Evolutionary conservation across 2,888 invertebrate genomes (phyloP).

Genomic region (Synanthedon myopaeformis): DNA sequence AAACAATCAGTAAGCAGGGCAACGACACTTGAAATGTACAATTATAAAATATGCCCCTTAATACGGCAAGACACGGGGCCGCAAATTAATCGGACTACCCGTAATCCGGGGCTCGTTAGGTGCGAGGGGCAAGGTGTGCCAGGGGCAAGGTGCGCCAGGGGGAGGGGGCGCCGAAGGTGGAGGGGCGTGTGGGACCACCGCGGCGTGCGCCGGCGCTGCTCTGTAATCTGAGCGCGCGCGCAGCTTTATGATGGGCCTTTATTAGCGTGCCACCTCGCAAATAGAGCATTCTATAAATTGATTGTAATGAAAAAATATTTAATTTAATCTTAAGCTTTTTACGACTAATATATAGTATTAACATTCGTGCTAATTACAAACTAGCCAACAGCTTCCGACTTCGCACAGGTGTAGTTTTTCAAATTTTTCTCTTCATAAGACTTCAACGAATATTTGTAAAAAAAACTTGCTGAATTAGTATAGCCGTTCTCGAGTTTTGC

Average conservation of each 20-base stretch:
- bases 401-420: too few relatives aligned
- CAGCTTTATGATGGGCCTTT: conserved; percentile 18
- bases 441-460: too few relatives aligned
- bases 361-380: too few relatives aligned
- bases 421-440: too few relatives aligned
- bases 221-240: conserved; percentile 55
- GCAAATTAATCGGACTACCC: conserved; percentile 23
- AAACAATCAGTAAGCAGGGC: background rate
- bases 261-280: conserved; percentile 4
- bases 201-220: conserved; percentile 39
- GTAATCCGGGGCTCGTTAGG: conserved; percentile 23
- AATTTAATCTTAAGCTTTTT: background rate
- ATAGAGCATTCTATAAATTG: background rate
- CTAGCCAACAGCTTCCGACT: too few relatives aligned
- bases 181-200: conserved; percentile 36
- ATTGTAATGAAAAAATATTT: background rate
- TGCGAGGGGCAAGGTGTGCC: conserved; percentile 12
- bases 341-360: too few relatives aligned
- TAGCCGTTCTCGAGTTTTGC: too few relatives aligned
- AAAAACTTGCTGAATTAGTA: too few relatives aligned
- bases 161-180: conserved; percentile 7
- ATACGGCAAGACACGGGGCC: conserved; percentile 6
- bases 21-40: background rate
- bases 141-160: conserved; percentile 1
- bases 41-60: background rate